Conservation (phyloP, 1,140 invertebrate species). For the Cyphomyrmex costatus region DNA sequence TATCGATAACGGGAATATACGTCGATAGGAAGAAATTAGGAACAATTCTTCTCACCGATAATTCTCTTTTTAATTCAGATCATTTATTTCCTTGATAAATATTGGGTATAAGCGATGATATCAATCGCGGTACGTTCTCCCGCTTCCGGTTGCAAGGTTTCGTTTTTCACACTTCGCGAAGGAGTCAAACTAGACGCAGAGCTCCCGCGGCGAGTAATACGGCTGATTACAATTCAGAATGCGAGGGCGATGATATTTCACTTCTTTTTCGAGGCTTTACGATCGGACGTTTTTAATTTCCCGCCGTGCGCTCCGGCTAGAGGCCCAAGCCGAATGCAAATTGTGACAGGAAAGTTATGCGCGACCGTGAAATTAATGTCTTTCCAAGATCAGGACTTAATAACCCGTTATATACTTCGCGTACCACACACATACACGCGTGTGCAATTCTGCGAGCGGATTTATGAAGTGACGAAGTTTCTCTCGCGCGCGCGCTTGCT, state of each 20-base stretch:
- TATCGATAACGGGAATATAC: background rate
- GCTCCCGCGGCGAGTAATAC: slow-evolving; percentile 14
- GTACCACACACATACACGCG: slow-evolving; percentile 45
- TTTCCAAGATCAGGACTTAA: slow-evolving; percentile 78
- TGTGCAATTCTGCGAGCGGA: slow-evolving; percentile 39
- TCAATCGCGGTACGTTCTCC: background rate
- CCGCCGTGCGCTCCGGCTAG: slow-evolving; percentile 70
- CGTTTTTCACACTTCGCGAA: background rate
- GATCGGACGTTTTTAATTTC: slow-evolving; percentile 86
- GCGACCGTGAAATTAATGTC: slow-evolving; percentile 80
- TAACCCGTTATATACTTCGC: slow-evolving; percentile 70
- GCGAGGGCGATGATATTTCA: slow-evolving; percentile 81
- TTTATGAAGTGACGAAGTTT: slow-evolving; percentile 61
- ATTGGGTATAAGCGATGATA: background rate
- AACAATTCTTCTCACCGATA: background rate
- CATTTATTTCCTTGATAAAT: background rate
- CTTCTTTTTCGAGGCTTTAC: slow-evolving; percentile 81
- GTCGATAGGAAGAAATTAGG: background rate
- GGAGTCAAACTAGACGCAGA: slow-evolving; percentile 49
- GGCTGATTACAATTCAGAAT: slow-evolving; percentile 83
- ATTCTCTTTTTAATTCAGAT: background rate
- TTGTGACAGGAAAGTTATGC: slow-evolving; percentile 84
- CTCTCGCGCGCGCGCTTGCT: background rate
- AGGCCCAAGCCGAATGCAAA: slow-evolving; percentile 82
- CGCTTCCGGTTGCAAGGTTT: background rate